Base-by-base conservation (phyloP, 1,140 invertebrate species). In the Monomorium pharaonis region DNA sequence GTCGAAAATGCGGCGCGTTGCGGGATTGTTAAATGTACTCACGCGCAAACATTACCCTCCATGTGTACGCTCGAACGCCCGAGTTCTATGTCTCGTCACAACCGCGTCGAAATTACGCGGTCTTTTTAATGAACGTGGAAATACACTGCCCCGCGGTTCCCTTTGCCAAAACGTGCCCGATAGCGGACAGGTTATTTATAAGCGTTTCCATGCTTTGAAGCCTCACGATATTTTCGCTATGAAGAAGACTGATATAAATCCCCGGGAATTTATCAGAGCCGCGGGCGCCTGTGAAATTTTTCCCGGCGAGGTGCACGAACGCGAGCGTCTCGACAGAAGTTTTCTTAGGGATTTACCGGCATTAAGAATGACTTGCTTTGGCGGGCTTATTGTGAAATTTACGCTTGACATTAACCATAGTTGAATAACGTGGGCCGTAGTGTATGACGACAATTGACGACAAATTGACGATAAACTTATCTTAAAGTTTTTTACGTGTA, bases 1-100 rank as follows among this genome's bases (percentile, higher is more conserved):
- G 67, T 58, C 67, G 51, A 83, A 67, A 83, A 83, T 58, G 51
- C 37, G 67, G 24, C 65, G 51, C 51, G 51, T 78, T 81, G 37
- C n/a, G 78, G 67, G 67, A 67, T 51, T 24, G 78, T 51, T 83
- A 83, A 83, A 83, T 83, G 51, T 83, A 72, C 51, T 74, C 51
- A 54, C 67, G 67, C 54, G 47, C 56, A 77, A 80, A 69, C 62
- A 69, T 83, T 83, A 74, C 47, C 67, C 67, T 58, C 67, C 49
- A 69, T 58, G 37, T 83, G 3, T 16, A 74, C 54, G 67, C 67
- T 74, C 27, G 78, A 83, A 51, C 14, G 51, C 78, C 9, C 27
- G 27, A 80, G 51, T 74, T 83, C 78, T 83, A 37, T 54, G 67
- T 83, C 67, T 42, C 78, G 54, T 83, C 51, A 83, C 72, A 83